A percentile compares a stretch with the other conserved stretches of the same genome.
phyloP scores from a whole-genome alignment of 2,113 vertebrate genomes.

The Coreoperca whiteheadi region DNA sequence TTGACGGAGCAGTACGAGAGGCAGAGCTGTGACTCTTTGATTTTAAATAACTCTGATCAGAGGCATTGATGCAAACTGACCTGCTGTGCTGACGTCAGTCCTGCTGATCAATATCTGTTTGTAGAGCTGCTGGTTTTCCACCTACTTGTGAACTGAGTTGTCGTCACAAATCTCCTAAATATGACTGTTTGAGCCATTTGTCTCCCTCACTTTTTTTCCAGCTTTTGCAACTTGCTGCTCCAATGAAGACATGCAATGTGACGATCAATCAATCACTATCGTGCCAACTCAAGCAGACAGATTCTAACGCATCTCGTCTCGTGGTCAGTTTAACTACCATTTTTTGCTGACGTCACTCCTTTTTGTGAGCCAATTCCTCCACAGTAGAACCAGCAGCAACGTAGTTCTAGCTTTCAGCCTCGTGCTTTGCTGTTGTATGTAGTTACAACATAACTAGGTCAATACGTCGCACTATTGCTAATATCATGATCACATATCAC shows the following conservation, averaged over 20 bases:
- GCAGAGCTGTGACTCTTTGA: neutral
- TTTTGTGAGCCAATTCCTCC: too few species aligned
- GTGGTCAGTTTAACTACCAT: neutral
- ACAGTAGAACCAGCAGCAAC: too few species aligned
- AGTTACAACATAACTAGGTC: neutral
- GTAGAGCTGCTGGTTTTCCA: neutral
- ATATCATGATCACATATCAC: neutral
- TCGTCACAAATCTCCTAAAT: neutral
- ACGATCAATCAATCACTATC: neutral
- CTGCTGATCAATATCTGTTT: slow-evolving; percentile 2
- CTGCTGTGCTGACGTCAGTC: slow-evolving; percentile 3
- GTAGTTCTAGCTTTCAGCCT: too few species aligned
- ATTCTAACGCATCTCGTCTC: neutral
- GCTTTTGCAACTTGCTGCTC: neutral
- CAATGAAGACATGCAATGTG: neutral
- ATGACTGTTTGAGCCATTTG: neutral
- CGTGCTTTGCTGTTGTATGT: neutral
- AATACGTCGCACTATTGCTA: neutral
- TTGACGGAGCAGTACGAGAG: neutral
- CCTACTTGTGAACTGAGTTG: neutral
- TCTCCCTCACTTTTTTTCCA: neutral
- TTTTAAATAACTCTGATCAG: slow-evolving; percentile 5
- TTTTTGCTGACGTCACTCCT: too few species aligned
- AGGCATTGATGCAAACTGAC: slow-evolving; percentile 9
- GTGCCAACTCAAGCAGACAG: neutral